Evolutionary conservation across 2,888 invertebrate genomes (phyloP).

Genomic region (Nephrotoma appendiculata): DNA sequence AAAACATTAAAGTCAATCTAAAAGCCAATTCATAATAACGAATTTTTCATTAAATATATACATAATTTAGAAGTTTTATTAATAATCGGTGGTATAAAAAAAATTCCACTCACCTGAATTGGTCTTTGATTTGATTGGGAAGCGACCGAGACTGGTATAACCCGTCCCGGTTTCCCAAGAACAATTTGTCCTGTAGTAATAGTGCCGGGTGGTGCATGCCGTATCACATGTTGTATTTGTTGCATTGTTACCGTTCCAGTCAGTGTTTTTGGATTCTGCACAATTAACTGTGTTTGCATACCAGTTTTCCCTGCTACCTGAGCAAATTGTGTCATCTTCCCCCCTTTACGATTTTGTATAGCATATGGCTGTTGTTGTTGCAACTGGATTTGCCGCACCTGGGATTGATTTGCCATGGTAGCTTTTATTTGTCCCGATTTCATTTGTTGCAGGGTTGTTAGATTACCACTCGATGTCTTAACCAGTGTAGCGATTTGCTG

Average conservation of each 20-base stretch:
- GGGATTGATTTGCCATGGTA: slow-evolving; percentile 44
- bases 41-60: background rate
- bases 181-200: slow-evolving; percentile 38
- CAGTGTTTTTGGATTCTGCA: slow-evolving; percentile 42
- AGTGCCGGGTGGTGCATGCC: slow-evolving; percentile 38
- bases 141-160: slow-evolving; percentile 49
- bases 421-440: slow-evolving; percentile 34
- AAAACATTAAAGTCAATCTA: too few species aligned
- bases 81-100: background rate
- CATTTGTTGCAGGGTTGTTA: slow-evolving; percentile 28
- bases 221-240: slow-evolving; percentile 59
- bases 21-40: background rate
- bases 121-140: slow-evolving; percentile 39
- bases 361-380: slow-evolving; percentile 40
- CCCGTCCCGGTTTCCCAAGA: slow-evolving; percentile 44
- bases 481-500: slow-evolving; percentile 29
- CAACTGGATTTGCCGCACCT: slow-evolving; percentile 47
- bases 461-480: slow-evolving; percentile 34
- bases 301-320: slow-evolving; percentile 31
- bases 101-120: slow-evolving; percentile 29
- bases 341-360: slow-evolving; percentile 43
- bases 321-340: slow-evolving; percentile 41
- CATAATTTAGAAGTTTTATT: background rate
- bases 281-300: slow-evolving; percentile 52
- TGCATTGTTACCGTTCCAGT: slow-evolving; percentile 51